Percentiles rank a stretch among this genome's conserved stretches.
Evolutionary conservation across 1,140 invertebrate genomes (phyloP).

Genomic region (Arion vulgaris): DNA sequence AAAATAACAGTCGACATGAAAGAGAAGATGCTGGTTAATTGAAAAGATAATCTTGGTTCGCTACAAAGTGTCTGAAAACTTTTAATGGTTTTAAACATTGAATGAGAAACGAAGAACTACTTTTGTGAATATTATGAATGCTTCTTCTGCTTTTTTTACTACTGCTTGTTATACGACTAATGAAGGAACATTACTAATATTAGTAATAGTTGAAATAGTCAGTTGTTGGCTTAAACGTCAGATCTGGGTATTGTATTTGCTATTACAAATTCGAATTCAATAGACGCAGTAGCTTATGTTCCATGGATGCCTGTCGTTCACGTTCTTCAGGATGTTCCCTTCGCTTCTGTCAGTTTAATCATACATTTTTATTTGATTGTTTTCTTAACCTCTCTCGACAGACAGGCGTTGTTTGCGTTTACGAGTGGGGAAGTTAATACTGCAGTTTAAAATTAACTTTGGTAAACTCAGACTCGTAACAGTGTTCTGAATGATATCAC

Average conservation of each 20-base stretch:
- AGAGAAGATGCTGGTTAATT: too few species aligned
- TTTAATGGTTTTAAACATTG: too few species aligned
- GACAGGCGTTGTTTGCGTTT: neutral
- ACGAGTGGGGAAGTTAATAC: neutral
- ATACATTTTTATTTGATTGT: slow-evolving; percentile 4
- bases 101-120: too few species aligned
- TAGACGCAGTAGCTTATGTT: neutral
- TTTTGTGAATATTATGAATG: too few species aligned
- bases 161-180: too few species aligned
- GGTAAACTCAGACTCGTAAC: neutral
- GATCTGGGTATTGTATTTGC: neutral
- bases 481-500: slow-evolving; percentile 1
- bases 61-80: too few species aligned
- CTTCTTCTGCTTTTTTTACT: too few species aligned
- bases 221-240: too few species aligned
- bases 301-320: neutral
- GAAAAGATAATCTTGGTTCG: too few species aligned
- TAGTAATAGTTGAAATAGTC: too few species aligned
- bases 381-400: neutral
- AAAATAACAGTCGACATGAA: too few species aligned
- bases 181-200: too few species aligned
- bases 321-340: neutral
- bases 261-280: neutral
- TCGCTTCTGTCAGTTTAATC: neutral
- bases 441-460: slow-evolving; percentile 15